A percentile compares a stretch with the other conserved stretches of the same genome.
phyloP scores from a whole-genome alignment of 2,888 invertebrate species.

The Pristionchus fissidentatus region DNA sequence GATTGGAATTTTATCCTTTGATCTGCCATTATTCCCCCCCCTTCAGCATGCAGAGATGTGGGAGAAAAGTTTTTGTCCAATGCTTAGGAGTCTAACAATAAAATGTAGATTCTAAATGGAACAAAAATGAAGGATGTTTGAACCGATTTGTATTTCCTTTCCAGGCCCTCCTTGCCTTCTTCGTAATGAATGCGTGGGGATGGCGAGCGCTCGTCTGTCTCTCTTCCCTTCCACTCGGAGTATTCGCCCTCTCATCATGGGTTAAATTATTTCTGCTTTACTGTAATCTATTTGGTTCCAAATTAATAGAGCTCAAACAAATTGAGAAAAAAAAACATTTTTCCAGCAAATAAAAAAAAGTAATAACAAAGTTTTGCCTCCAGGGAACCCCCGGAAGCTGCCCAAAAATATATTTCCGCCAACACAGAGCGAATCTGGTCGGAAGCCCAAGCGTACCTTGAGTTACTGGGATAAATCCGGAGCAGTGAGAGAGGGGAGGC shows the following conservation, averaged over 20 bases:
- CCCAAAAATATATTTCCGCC: slow-evolving; percentile 7
- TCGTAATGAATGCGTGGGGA: slow-evolving; percentile 91
- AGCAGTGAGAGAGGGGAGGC: not conserved
- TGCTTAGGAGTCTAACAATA: too few species aligned
- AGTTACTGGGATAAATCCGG: slow-evolving; percentile 33
- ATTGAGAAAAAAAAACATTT: slow-evolving; percentile 72
- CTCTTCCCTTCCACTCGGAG: slow-evolving; percentile 89
- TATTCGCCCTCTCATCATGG: slow-evolving; percentile 80
- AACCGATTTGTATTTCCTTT: not conserved
- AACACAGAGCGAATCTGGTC: slow-evolving; percentile 38
- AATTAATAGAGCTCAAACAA: slow-evolving; percentile 60
- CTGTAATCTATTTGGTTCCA: too few species aligned
- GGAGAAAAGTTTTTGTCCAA: too few species aligned
- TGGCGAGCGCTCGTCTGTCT: slow-evolving; percentile 92
- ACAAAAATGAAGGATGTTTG: too few species aligned
- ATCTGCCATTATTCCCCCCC: not conserved
- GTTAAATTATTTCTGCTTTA: not conserved
- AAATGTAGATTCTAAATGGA: too few species aligned
- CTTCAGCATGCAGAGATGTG: too few species aligned
- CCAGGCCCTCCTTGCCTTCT: slow-evolving; percentile 86
- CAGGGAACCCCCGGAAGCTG: slow-evolving; percentile 17
- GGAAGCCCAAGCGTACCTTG: slow-evolving; percentile 43
- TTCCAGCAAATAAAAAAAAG: not conserved
- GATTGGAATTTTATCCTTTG: not conserved
- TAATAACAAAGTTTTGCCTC: not conserved